Evolutionary conservation across 2,888 invertebrate species (phyloP).

Genomic region (Drosophila limbata): DNA sequence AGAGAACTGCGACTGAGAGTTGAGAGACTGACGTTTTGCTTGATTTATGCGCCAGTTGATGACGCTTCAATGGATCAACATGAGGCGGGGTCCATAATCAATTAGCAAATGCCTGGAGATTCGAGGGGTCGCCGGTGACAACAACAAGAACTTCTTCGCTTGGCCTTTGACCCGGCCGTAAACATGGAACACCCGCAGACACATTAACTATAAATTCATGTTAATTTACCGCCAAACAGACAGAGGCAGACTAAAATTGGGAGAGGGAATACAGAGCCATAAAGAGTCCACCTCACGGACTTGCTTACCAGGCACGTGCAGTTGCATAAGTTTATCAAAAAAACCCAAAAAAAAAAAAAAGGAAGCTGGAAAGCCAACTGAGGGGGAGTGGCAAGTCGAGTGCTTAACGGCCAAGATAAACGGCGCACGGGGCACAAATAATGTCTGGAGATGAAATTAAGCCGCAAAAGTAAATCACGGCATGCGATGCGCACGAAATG

Average conservation of each 20-base stretch:
- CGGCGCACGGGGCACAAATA: constrained; percentile 81
- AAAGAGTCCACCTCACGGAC: constrained; percentile 71
- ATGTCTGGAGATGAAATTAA: constrained; percentile 84
- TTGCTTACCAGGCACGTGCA: constrained; percentile 72
- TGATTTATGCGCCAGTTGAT: constrained; percentile 77
- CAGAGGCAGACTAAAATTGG: background rate
- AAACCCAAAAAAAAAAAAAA: constrained; percentile 6
- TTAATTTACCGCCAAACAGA: constrained; percentile 74
- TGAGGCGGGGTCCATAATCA: constrained; percentile 63
- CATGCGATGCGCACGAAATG: constrained; percentile 82
- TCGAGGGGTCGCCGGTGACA: background rate
- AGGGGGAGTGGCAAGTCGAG: constrained; percentile 50
- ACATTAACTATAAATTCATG: constrained; percentile 82
- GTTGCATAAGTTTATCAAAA: constrained; percentile 78
- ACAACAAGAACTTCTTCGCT: constrained; percentile 5
- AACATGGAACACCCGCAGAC: constrained; percentile 54
- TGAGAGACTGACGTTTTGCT: constrained; percentile 59
- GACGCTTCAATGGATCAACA: constrained; percentile 72
- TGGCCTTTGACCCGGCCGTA: constrained; percentile 25
- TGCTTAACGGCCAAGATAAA: constrained; percentile 79
- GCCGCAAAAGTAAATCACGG: constrained; percentile 84
- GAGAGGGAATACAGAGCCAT: constrained; percentile 48
- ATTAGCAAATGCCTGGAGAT: constrained; percentile 54
- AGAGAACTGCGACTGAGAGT: constrained; percentile 7
- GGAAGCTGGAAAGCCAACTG: constrained; percentile 33